phyloP scores from a whole-genome alignment of 35 echinoderm and acorn worm genomes.

The Apostichopus parvimensis region DNA sequence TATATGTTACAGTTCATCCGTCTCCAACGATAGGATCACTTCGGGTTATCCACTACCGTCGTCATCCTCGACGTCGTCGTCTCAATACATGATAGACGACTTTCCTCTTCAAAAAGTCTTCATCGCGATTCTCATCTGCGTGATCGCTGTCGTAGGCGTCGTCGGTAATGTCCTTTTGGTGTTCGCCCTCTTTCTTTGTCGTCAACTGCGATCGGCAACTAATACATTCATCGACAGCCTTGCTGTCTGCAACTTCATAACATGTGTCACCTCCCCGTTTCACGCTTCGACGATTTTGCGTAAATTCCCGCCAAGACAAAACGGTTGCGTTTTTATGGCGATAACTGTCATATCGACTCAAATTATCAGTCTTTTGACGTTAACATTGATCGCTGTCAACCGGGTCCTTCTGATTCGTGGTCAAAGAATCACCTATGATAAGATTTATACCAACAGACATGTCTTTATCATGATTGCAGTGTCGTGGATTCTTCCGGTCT shows the following conservation, averaged over 20 bases:
- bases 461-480: background rate
- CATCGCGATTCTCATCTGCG: background rate
- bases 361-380: background rate
- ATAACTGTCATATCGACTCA: constrained; percentile 16
- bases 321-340: background rate
- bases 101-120: background rate
- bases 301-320: background rate
- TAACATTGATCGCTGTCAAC: constrained; percentile 18
- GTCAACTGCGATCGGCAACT: constrained; percentile 55
- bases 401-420: background rate
- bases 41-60: too few relatives aligned
- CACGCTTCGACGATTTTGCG: constrained; percentile 20
- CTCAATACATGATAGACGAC: constrained; percentile 26
- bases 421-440: background rate
- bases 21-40: background rate
- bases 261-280: constrained; percentile 35
- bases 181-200: constrained; percentile 25
- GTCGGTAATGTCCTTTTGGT: constrained; percentile 51
- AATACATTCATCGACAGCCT: constrained; percentile 61
- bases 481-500: constrained; percentile 21
- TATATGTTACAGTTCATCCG: background rate
- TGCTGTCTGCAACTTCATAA: constrained; percentile 44
- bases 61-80: background rate
- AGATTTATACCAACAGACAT: background rate
- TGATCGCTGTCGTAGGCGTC: constrained; percentile 34